Evolutionary conservation across 2,113 vertebrate genomes (phyloP), one percentile per base, ranked within the genome.

Genomic region (Saimiri boliviensis): DNA sequence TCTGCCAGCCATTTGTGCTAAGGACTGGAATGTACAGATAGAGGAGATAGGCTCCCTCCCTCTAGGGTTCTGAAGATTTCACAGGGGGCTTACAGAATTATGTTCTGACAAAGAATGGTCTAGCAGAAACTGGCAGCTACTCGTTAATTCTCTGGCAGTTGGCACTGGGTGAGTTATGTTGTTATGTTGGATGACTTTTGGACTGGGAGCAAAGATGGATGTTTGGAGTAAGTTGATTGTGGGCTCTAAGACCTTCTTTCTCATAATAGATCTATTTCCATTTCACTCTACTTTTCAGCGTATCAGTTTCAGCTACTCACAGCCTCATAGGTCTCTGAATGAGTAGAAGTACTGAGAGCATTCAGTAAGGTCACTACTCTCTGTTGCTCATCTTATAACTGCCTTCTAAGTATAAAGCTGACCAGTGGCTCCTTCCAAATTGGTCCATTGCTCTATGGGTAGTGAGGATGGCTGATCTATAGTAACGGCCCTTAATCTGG

Each of bases 201-300:
- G 45, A 92, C 81, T 19, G 56, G 63, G 45, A 74, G 73, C 49
- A 85, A 82, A 92, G 60, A 68, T 85, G 52, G 52, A 45, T 92
- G 25, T 92, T 92, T 73, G 30, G 42, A 95, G 85, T 73, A 66
- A 76, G 66, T 89, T 95, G 71, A 96, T 84, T 93, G 87, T 63
- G 82, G 60, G 70, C 68, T 63, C 71, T 17, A 63, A 68, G 95
- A 58, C 70, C 37, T 91, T 86, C 73, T 40, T 68, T 86, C 58
- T 94, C 66, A 8, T 85, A 81, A 86, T 60, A 58, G 87, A 83
- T 82, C 81, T 86, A 58, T 93, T 91, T 92, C 89, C 74, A 70
- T 52, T 92, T 96, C 70, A 14, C 52, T 94, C 54, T n/a, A 71
- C 79, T 86, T 94, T 86, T 86, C 60, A 92, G 54, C 70, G 81